Conservation (phyloP, 1,140 invertebrate genomes). For the Lepidurus arcticus region DNA sequence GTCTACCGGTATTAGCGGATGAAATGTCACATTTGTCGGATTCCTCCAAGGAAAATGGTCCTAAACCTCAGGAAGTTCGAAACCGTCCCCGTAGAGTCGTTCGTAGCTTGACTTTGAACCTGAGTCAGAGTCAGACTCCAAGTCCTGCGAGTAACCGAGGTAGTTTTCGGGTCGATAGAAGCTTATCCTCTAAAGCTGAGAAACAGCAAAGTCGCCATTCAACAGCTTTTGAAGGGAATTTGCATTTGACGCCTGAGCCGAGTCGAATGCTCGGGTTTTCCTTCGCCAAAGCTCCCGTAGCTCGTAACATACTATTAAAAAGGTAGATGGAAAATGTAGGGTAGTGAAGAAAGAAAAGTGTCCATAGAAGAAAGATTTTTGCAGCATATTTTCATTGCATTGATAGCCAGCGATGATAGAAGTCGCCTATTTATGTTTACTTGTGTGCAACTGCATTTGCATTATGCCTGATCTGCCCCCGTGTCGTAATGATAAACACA, state of each 20-base stretch:
- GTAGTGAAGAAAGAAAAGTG: not conserved
- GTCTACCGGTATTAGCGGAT: not conserved
- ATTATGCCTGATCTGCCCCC: not conserved
- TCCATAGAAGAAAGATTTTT: not conserved
- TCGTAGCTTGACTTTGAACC: conserved; percentile 28
- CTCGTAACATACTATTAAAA: not conserved
- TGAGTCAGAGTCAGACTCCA: conserved; percentile 23
- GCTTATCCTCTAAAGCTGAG: not conserved
- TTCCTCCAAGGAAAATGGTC: not conserved
- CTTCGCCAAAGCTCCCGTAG: not conserved
- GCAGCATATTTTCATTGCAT: not conserved
- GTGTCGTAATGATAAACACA: not conserved
- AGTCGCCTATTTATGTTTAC: not conserved
- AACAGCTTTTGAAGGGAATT: not conserved
- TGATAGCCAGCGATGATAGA: not conserved
- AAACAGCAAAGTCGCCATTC: not conserved
- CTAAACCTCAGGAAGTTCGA: not conserved
- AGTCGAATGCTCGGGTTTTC: conserved; percentile 6
- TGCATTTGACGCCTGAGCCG: not conserved
- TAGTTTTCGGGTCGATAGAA: not conserved
- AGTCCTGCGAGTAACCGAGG: not conserved
- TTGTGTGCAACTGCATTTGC: not conserved
- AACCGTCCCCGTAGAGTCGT: conserved; percentile 23
- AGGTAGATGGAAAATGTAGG: not conserved
- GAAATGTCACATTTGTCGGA: not conserved